A percentile compares a stretch with the other conserved stretches of the same genome.
phyloP scores from a whole-genome alignment of 2,888 invertebrate genomes.

The Ceraclea dissimilis region DNA sequence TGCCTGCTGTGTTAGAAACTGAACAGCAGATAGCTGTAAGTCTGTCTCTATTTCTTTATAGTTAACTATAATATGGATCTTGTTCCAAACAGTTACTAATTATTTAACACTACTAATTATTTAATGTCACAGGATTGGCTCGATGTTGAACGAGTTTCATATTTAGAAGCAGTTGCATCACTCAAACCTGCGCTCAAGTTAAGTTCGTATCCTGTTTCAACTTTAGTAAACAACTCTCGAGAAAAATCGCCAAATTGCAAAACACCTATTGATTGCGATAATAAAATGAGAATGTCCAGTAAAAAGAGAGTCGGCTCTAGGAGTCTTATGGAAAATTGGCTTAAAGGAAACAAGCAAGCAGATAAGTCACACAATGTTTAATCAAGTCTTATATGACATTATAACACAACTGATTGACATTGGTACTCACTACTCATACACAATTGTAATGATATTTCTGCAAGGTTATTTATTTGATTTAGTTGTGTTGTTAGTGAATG shows the following conservation, averaged over 20 bases:
- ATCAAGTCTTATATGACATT: too few relatives aligned
- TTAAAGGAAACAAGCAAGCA: background rate
- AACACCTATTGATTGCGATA: slow-evolving; percentile 35
- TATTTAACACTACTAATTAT: background rate
- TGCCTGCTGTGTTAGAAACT: slow-evolving; percentile 69
- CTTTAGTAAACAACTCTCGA: slow-evolving; percentile 61
- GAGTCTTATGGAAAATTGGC: background rate
- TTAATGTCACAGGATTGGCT: slow-evolving; percentile 54
- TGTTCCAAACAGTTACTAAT: background rate
- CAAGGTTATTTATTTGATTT: too few relatives aligned
- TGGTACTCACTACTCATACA: too few relatives aligned
- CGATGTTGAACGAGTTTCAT: slow-evolving; percentile 47
- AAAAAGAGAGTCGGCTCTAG: background rate
- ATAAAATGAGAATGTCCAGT: background rate
- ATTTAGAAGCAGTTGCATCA: slow-evolving; percentile 45
- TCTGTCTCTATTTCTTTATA: too few relatives aligned
- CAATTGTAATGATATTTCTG: too few relatives aligned
- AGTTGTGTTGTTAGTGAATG: too few relatives aligned
- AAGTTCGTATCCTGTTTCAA: slow-evolving; percentile 63
- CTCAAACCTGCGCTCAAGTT: slow-evolving; percentile 50
- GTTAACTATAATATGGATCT: background rate
- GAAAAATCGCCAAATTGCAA: slow-evolving; percentile 57
- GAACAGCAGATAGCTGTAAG: slow-evolving; percentile 56
- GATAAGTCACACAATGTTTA: too few relatives aligned
- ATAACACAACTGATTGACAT: too few relatives aligned